Conservation (phyloP, 2,888 invertebrate species). For the Byasa hedistus region DNA sequence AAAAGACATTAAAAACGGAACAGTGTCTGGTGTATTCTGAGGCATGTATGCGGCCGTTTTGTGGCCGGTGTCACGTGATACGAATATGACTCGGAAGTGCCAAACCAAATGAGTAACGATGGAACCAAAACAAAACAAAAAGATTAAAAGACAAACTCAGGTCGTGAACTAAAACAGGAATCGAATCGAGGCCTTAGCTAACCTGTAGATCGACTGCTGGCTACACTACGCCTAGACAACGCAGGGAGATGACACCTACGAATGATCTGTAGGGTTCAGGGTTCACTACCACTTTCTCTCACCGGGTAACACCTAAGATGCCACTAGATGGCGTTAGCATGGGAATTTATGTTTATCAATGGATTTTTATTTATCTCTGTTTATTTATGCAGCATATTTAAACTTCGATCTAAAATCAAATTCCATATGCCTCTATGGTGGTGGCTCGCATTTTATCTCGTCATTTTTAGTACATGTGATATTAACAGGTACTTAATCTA, state of each 20-base stretch:
- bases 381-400: conserved; percentile 41
- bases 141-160: conserved; percentile 26
- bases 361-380: conserved; percentile 37
- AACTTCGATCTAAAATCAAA: conserved; percentile 47
- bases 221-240: conserved; percentile 68
- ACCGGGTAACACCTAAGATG: conserved; percentile 45
- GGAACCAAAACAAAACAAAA: conserved; percentile 44
- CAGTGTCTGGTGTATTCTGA: conserved; percentile 66
- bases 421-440: conserved; percentile 63
- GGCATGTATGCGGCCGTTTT: conserved; percentile 58
- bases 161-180: conserved; percentile 43
- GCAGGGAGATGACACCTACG: conserved; percentile 55
- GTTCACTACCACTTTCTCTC: conserved; percentile 44
- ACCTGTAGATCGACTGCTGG: conserved; percentile 53
- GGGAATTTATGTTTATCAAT: conserved; percentile 29
- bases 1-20: conserved; percentile 39
- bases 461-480: conserved; percentile 43
- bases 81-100: conserved; percentile 73
- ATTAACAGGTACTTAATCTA: conserved; percentile 57
- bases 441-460: conserved; percentile 56
- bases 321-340: conserved; percentile 41
- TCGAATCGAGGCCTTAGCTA: conserved; percentile 61
- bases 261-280: conserved; percentile 51
- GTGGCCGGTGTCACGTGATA: conserved; percentile 67
- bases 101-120: conserved; percentile 49